Conservation (phyloP, 2,888 invertebrate species). For the Chironomus riparius region DNA sequence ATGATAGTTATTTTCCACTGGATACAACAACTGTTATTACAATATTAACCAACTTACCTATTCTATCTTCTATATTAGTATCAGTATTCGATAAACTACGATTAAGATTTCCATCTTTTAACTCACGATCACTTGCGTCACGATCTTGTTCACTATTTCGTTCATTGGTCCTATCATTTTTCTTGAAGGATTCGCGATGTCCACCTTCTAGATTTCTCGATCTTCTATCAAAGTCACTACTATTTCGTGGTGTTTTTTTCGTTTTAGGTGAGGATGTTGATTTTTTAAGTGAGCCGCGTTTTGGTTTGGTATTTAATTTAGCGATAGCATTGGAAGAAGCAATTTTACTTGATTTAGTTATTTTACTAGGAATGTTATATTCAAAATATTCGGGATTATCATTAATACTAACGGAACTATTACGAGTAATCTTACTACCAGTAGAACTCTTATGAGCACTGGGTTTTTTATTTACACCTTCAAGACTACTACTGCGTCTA, state of each 20-base stretch:
- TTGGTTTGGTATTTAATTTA: constrained; percentile 35
- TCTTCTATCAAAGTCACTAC: constrained; percentile 50
- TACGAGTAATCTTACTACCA: constrained; percentile 30
- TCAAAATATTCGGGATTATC: constrained; percentile 48
- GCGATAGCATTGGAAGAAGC: constrained; percentile 48
- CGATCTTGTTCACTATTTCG: constrained; percentile 30
- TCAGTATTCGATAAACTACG: constrained; percentile 75
- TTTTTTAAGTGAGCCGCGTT: constrained; percentile 37
- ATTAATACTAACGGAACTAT: constrained; percentile 46
- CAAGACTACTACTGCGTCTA: constrained; percentile 28
- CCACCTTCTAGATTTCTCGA: constrained; percentile 28
- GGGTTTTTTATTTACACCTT: constrained; percentile 14
- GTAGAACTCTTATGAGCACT: constrained; percentile 30
- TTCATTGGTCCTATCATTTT: constrained; percentile 33
- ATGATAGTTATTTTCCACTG: too few species aligned
- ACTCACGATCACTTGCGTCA: constrained; percentile 33
- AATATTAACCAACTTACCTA: constrained; percentile 56
- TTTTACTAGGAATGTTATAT: constrained; percentile 35
- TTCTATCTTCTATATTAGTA: constrained; percentile 75
- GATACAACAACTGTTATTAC: too few species aligned
- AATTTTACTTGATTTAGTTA: constrained; percentile 38
- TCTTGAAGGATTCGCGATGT: constrained; percentile 28
- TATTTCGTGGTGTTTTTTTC: constrained; percentile 30
- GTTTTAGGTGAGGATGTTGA: not conserved
- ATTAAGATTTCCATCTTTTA: constrained; percentile 48